These are phyloP conservation scores for Thaleichthys pacificus DNA, from an alignment of 2,797 vertebrate genomes.

Conservation along the genomic window DNA sequence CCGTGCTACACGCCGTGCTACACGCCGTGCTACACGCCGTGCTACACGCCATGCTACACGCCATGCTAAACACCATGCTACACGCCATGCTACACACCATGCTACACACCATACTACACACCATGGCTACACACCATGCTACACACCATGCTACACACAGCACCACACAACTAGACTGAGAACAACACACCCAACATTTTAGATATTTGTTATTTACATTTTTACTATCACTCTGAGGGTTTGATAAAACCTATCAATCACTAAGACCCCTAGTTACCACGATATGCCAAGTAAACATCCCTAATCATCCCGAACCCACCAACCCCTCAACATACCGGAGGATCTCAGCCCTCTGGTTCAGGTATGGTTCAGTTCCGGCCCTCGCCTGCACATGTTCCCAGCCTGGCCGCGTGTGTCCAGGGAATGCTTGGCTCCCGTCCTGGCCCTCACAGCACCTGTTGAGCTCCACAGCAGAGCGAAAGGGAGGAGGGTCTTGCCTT, in stretches of 20 bases:
- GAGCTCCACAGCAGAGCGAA: slow-evolving; percentile 41
- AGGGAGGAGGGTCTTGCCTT: slow-evolving; percentile 36
- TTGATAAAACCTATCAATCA: neutral
- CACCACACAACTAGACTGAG: neutral
- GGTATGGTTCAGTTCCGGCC: slow-evolving; percentile 52
- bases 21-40: neutral
- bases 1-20: neutral
- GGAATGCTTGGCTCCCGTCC: slow-evolving; percentile 53
- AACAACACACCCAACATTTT: neutral
- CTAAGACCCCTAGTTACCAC: neutral
- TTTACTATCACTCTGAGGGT: too few relatives aligned
- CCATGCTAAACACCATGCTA: too few relatives aligned
- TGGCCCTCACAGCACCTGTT: slow-evolving; percentile 69
- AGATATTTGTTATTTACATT: too few relatives aligned
- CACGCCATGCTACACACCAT: too few relatives aligned
- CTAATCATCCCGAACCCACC: neutral
- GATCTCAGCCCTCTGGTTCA: slow-evolving; percentile 26
- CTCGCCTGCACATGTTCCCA: slow-evolving; percentile 52
- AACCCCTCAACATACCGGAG: neutral
- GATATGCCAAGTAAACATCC: neutral
- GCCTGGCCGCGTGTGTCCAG: slow-evolving; percentile 39
- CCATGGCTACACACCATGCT: too few relatives aligned
- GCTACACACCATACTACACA: too few relatives aligned
- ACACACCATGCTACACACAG: too few relatives aligned
- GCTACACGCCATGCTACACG: too few relatives aligned